phyloP scores from a whole-genome alignment of 1,140 invertebrate genomes.

The Bombus balteatus region DNA sequence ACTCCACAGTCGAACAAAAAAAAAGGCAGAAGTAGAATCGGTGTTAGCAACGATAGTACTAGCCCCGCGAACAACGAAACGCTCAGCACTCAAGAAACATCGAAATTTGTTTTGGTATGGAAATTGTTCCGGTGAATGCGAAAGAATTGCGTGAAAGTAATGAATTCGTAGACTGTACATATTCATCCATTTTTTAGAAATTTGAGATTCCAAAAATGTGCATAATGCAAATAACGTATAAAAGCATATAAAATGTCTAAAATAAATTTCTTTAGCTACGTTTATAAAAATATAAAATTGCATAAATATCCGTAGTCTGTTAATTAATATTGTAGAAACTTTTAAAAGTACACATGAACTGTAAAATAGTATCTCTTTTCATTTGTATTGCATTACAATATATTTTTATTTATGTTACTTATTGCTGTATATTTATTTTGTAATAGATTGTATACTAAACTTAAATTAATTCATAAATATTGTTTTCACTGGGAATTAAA shows the following conservation, averaged over 20 bases:
- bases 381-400: background rate
- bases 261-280: too few relatives aligned
- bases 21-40: slow-evolving; percentile 77
- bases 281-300: too few relatives aligned
- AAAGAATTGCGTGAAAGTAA: background rate
- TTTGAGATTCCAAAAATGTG: too few relatives aligned
- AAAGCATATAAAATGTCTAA: too few relatives aligned
- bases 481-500: background rate
- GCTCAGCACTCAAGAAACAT: slow-evolving; percentile 73
- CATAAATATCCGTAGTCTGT: background rate
- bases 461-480: background rate
- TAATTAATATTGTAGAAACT: background rate
- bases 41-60: slow-evolving; percentile 67
- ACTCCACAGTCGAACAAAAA: slow-evolving; percentile 78
- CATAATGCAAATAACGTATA: too few relatives aligned
- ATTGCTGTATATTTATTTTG: background rate
- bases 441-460: background rate
- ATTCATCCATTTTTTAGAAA: too few relatives aligned
- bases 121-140: background rate
- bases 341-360: slow-evolving; percentile 5
- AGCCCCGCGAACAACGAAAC: slow-evolving; percentile 68
- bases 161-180: background rate
- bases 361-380: background rate
- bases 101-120: slow-evolving; percentile 77
- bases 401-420: background rate